Conservation (phyloP, 2,797 vertebrate species). For the Crenichthys baileyi region DNA sequence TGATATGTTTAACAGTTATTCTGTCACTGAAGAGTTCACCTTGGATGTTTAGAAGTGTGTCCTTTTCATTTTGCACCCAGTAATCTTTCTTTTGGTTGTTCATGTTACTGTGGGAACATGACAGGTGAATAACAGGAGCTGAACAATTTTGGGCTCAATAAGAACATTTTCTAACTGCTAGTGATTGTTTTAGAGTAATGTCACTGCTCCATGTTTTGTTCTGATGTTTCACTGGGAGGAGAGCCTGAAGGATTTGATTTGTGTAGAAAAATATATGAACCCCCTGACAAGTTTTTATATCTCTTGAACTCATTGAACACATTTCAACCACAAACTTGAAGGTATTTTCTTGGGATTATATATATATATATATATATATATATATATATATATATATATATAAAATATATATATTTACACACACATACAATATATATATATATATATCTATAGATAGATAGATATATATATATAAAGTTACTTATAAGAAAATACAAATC, state of each 20-base stretch:
- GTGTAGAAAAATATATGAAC: not conserved
- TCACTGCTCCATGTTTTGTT: slow-evolving; percentile 48
- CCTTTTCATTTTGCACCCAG: slow-evolving; percentile 5
- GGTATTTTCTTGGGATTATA: not conserved
- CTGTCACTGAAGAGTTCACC: slow-evolving; percentile 28
- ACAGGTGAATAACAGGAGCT: slow-evolving; percentile 25
- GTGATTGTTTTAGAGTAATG: slow-evolving; percentile 34
- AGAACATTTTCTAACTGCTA: slow-evolving; percentile 22
- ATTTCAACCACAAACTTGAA: not conserved
- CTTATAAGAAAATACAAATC: not conserved
- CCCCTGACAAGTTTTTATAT: not conserved
- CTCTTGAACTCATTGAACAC: not conserved
- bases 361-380: too few species aligned
- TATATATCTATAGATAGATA: too few species aligned
- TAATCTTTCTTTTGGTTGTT: slow-evolving; percentile 35
- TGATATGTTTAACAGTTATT: slow-evolving; percentile 47
- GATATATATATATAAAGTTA: too few species aligned
- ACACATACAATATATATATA: too few species aligned
- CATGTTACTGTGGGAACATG: slow-evolving; percentile 33
- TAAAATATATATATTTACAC: too few species aligned
- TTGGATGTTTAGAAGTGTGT: slow-evolving; percentile 23
- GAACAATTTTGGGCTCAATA: slow-evolving; percentile 43
- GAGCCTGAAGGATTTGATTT: slow-evolving; percentile 21
- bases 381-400: too few species aligned
- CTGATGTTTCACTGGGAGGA: slow-evolving; percentile 44